Conservation (phyloP, 2,113 vertebrate genomes). For the Piprites chloris region DNA sequence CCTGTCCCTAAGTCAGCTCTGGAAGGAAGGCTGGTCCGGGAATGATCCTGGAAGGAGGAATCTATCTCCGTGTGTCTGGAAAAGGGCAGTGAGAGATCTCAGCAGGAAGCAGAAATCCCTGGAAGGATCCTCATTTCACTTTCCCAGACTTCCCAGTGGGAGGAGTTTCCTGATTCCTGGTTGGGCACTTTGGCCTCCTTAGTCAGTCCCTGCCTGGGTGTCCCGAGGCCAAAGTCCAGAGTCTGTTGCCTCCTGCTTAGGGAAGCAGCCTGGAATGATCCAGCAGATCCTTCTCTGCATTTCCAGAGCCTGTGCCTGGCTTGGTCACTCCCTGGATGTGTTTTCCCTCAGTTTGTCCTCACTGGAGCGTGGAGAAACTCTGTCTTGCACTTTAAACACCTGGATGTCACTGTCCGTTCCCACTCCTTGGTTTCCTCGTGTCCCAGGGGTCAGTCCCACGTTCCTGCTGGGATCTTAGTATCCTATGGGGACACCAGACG, state of each 20-base stretch:
- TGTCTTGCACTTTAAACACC: not conserved
- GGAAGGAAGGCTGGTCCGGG: not conserved
- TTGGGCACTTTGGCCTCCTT: not conserved
- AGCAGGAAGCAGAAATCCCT: not conserved
- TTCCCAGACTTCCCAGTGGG: not conserved
- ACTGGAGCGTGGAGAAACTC: not conserved
- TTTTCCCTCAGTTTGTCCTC: not conserved
- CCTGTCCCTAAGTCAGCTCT: not conserved
- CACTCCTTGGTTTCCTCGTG: rapidly evolving
- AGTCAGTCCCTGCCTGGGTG: not conserved
- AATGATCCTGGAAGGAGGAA: not conserved
- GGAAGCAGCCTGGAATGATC: not conserved
- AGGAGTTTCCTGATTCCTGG: not conserved
- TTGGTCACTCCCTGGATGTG: not conserved
- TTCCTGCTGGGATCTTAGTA: not conserved
- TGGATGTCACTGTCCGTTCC: not conserved
- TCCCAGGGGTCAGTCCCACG: not conserved
- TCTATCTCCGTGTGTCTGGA: rapidly evolving
- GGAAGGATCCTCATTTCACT: not conserved
- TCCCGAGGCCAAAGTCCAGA: constrained; percentile 19
- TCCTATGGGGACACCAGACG: not conserved
- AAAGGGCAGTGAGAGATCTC: not conserved
- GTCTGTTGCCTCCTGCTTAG: not conserved
- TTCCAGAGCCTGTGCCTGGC: not conserved
- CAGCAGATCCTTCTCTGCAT: not conserved